Percentiles rank a stretch among this genome's conserved stretches.
Evolutionary conservation across 2,888 invertebrate species (phyloP).

Genomic region (Ophion slaviceki): DNA sequence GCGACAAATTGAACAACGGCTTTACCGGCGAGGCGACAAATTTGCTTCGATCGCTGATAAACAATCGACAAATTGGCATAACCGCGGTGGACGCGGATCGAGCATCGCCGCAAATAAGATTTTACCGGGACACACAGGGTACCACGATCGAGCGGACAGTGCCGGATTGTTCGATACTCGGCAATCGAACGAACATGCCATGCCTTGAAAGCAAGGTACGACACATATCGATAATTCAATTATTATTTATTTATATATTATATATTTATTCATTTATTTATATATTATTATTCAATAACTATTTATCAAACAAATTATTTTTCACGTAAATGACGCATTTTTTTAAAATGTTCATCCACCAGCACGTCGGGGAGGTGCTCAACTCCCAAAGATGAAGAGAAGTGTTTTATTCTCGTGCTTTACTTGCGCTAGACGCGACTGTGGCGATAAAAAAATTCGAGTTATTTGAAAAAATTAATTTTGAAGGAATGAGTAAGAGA

Average conservation of each 20-base stretch:
- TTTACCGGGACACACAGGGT: constrained; percentile 85
- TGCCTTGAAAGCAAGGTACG: constrained; percentile 80
- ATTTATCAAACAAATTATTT: no score
- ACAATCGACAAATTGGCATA: constrained; percentile 90
- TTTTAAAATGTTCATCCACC: no score
- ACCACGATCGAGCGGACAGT: constrained; percentile 85
- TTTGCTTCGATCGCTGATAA: constrained; percentile 90
- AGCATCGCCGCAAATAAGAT: constrained; percentile 85
- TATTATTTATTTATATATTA: neutral
- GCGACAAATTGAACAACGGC: constrained; percentile 81
- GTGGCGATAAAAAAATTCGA: no score
- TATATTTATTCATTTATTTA: neutral
- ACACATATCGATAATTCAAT: constrained; percentile 24
- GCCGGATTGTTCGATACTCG: constrained; percentile 79
- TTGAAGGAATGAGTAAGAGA: no score
- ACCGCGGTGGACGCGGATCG: constrained; percentile 83
- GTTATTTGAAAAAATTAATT: no score
- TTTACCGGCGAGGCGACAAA: constrained; percentile 89
- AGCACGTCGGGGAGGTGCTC: no score
- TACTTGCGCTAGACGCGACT: no score
- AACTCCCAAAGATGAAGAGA: no score
- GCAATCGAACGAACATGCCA: constrained; percentile 81
- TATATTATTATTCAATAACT: neutral
- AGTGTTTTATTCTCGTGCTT: no score
- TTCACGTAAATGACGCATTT: no score